Evolutionary conservation across 2,888 invertebrate species (phyloP), one percentile per base, ranked within the genome.

Genomic region (Furcula furcula): DNA sequence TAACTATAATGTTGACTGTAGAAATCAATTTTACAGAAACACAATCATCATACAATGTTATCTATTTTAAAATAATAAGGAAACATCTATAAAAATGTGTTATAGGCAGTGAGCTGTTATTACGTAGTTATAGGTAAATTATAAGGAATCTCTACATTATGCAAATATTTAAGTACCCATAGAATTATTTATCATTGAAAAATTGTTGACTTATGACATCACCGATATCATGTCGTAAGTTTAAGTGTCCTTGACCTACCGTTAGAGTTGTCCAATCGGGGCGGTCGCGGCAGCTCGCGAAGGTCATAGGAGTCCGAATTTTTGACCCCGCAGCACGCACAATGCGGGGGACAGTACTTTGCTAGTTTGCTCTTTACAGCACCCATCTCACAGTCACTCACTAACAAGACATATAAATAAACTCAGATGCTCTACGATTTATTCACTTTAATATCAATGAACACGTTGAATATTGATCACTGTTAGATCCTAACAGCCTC

Each of bases 321-420:
- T 19, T 53, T 44, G 15, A 55, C 31, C 20, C 66, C 63, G 41
- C 79, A 79, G 48, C 81, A 82, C 18, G 44, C 28, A 31, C 74
- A 73, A 20, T 65, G 48, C 7, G 66, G 55, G 1, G 70, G 66
- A 40, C 76, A 82, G 40, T 45, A 68, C 5, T 55, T 48, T 4
- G 53, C 55, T 31, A 86, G 31, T 51, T 77, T 84, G 47, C 82
- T 86, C 53, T 67, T 77, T 43, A 78, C 79, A 40, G 68, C 53
- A 57, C 86, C 87, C 86, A 87, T 87, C 40, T 39, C 57, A 42
- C 45, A n/a, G n/a, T n/a, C n/a, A n/a, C n/a, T n/a, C n/a, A n/a
- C n/a, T n/a, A n/a, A n/a, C n/a, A n/a, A n/a, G 40, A 57, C 52
- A 38, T 41, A 36, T 46, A 41, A 41, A 35, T 34, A 52, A 31